Evolutionary conservation across 2,797 vertebrate genomes (phyloP).

Genomic region (Centropyge bicolor): DNA sequence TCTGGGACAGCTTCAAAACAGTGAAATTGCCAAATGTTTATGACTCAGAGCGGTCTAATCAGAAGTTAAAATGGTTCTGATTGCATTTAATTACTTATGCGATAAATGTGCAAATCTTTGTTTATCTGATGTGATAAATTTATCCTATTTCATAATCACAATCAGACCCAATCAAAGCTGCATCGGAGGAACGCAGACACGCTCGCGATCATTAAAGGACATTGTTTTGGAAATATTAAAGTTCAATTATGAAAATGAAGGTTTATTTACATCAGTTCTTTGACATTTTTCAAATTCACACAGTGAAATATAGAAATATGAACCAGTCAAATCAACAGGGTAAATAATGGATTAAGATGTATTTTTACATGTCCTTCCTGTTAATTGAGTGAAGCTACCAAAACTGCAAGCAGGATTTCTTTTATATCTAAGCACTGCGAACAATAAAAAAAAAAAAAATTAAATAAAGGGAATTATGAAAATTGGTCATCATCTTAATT

Average conservation of each 20-base stretch:
- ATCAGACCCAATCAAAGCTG: constrained; percentile 36
- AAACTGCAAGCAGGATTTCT: background rate
- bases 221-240: background rate
- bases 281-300: background rate
- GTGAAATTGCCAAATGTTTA: constrained; percentile 7
- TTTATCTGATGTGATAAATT: constrained; percentile 20
- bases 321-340: too few relatives aligned
- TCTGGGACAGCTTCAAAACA: constrained; percentile 18
- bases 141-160: constrained; percentile 21
- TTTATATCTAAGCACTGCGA: background rate
- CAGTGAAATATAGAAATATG: background rate
- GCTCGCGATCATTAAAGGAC: background rate
- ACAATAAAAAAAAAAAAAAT: background rate
- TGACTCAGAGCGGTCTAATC: constrained; percentile 14
- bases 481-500: background rate
- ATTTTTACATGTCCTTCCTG: background rate
- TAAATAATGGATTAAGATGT: too few relatives aligned
- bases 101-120: constrained; percentile 31
- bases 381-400: background rate
- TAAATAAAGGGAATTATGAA: background rate
- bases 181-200: background rate
- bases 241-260: background rate
- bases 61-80: constrained; percentile 32
- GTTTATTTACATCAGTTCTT: background rate
- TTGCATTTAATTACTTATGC: constrained; percentile 32